A percentile compares a stretch with the other conserved stretches of the same genome.
Conservation (phyloP, 53 echinoderm and acorn worm genomes). For the Crossaster papposus region DNA sequence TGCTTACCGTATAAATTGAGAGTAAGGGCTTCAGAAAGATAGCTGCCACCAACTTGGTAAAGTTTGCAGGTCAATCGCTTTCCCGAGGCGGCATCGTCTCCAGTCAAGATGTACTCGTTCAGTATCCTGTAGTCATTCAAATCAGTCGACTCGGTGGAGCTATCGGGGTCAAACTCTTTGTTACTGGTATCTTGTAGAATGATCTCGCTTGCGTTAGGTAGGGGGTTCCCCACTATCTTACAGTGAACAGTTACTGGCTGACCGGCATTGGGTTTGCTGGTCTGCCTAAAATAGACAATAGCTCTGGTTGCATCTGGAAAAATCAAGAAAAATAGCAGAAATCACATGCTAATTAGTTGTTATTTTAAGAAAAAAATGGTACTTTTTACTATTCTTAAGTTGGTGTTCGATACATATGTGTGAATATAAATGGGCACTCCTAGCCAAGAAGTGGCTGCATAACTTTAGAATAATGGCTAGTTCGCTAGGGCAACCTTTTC, state of each 20-base stretch:
- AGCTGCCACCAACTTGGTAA: not conserved
- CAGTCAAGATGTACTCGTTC: constrained; percentile 10
- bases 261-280: constrained; percentile 31
- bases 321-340: too few relatives aligned
- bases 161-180: not conserved
- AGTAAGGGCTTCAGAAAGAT: not conserved
- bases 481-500: not conserved
- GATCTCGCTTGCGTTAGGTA: not conserved
- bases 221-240: constrained; percentile 40
- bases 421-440: too few relatives aligned
- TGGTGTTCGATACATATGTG: too few relatives aligned
- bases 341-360: too few relatives aligned
- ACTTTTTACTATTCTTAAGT: too few relatives aligned
- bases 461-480: too few relatives aligned
- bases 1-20: constrained; percentile 30
- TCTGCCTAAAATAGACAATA: constrained; percentile 8
- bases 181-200: not conserved
- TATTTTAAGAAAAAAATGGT: too few relatives aligned
- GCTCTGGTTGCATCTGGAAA: constrained; percentile 17
- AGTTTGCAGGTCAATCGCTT: constrained; percentile 1
- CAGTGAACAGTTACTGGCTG: constrained; percentile 38
- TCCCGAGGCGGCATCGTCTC: not conserved
- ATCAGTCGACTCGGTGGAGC: not conserved
- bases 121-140: constrained; percentile 41
- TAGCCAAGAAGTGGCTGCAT: too few relatives aligned